Evolutionary conservation across 1,140 invertebrate genomes (phyloP), one percentile per base, ranked within the genome.

Genomic region (Ips typographus): DNA sequence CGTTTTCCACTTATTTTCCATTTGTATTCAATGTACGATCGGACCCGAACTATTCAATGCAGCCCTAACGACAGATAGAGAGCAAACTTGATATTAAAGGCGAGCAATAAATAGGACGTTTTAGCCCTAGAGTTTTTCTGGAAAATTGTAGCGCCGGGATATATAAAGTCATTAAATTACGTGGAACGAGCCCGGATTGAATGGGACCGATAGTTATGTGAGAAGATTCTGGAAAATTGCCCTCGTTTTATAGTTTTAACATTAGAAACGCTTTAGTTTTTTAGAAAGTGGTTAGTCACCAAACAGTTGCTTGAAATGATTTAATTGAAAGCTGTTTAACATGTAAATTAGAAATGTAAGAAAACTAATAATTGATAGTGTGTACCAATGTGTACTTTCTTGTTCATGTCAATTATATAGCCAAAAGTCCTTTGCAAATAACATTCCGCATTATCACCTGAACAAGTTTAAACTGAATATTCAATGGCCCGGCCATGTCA

Each of bases 151-250:
- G 61, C 61, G 40, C 37, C n/a, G 61, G 61, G 49, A 41, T 40
- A 53, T 64, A 64, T 64, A 53, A 64, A 51, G 61, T 42, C 40
- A 41, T 64, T 64, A 52, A 53, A 64, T 64, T 52, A 53, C 61
- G 47, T 42, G 40, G 44, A 49, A 49, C 22, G 7, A 22, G 6
- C 44, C 3, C 6, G 22, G 44, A 22, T 49, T 49, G 44, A 49
- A 49, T 49, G 22, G 44, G 44, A 8, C 22, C 44, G 44, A 49
- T 8, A 8, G 44, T 49, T 22, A 49, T 49, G 44, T 6, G 44
- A 49, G 44, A 49, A 49, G 44, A 49, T 49, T 49, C 22, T 49
- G 44, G 44, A 22, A 22, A 49, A 49, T 6, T 6, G 44, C 3
- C 44, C 44, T 49, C 44, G n/a, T 6, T 38, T 38, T 55, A 55